Evolutionary conservation across 2,113 vertebrate genomes (phyloP), one percentile per base, ranked within the genome.

Genomic region (Galbula dea): DNA sequence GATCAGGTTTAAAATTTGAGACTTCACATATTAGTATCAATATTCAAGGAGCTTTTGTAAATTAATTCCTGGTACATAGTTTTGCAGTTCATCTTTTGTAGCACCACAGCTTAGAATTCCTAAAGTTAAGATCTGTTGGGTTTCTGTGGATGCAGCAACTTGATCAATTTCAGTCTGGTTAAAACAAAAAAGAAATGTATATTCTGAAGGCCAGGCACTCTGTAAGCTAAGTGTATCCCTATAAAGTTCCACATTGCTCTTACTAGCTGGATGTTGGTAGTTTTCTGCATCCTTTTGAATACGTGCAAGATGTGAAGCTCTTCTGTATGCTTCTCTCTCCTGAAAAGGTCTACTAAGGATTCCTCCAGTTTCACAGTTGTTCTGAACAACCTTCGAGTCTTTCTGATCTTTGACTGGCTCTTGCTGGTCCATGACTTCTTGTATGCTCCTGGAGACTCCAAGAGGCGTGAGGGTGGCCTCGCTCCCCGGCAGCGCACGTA

Each of bases 401-500:
- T 99, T 84, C 97, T 99, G 43, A 99, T 99, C 93, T 99, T 99
- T 78, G 99, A 99, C 95, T 99, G 99, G 99, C 84, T 99, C 37
- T 95, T 98, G 41, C 97, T 99, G 59, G 98, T 99, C 12, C 98
- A 97, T 26, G 98, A 99, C 87, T 99, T 99, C 86, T 93, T 99
- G 6, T 97, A 92, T 3, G 97, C 98, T 51, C 98, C 98, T 1
- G 97, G 96, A 16, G 98, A 98, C 18, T 15, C 72, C 46, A 98
- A 96, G 65, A 98, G 96, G 63, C 23, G 54, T 30, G 97, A 97
- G 8, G 85, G 12, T 30, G 55, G 23, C 26, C 74, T 75, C 5
- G 88, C 89, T 7, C 46, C 94, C 51, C 86, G 90, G 8, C 98
- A 98, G 41, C 89, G 95, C 41, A 91, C 96, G 65, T 96, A 88